Evolutionary conservation across 2,797 vertebrate genomes (phyloP).

Genomic region (Sus cebifrons): DNA sequence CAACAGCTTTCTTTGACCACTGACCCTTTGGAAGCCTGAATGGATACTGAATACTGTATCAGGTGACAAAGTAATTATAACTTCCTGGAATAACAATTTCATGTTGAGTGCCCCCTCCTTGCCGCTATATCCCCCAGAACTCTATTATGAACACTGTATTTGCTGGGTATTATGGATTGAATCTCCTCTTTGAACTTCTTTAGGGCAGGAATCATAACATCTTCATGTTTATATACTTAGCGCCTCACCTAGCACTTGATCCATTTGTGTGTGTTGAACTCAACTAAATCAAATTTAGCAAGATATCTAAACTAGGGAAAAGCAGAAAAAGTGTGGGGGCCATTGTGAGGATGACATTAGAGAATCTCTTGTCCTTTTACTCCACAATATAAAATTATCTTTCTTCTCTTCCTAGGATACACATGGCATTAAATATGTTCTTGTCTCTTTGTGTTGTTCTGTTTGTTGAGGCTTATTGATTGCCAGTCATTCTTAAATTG

Average conservation of each 20-base stretch:
- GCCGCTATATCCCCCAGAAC: background rate
- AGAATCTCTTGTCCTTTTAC: background rate
- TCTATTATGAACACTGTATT: background rate
- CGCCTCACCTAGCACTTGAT: background rate
- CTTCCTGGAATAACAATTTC: background rate
- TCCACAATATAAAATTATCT: background rate
- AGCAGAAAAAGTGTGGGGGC: background rate
- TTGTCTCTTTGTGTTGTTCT: background rate
- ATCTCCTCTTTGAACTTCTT: background rate
- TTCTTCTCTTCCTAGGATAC: conserved; percentile 13
- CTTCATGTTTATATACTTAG: background rate
- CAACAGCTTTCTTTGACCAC: background rate
- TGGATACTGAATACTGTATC: background rate
- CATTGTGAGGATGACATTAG: background rate
- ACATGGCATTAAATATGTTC: background rate
- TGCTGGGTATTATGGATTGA: background rate
- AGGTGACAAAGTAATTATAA: background rate
- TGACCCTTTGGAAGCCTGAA: background rate
- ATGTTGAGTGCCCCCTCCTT: background rate
- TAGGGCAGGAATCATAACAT: background rate
- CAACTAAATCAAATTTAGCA: background rate
- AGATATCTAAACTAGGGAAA: background rate
- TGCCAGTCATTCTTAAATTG: conserved; percentile 8
- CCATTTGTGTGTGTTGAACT: background rate
- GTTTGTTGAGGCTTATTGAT: conserved; percentile 28